Base-by-base conservation (phyloP, 2,113 vertebrate species). In the Nematolebias whitei region DNA sequence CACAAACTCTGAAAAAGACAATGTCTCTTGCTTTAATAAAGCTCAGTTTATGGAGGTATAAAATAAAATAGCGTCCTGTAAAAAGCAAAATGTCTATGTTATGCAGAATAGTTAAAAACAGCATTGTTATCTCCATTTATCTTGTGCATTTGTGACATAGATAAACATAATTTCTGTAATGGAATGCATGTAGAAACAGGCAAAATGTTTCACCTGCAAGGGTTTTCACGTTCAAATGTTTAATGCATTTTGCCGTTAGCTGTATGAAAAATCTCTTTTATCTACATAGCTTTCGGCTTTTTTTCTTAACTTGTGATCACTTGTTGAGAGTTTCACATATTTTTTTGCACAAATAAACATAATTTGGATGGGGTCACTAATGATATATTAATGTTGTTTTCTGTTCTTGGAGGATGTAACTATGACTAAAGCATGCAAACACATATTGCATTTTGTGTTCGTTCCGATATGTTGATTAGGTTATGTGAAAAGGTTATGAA, bases 331-430 rank as follows among this genome's bases (percentile, higher is more conserved):
- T 52, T 69, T 63, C 20, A 52, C 23, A 67, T 14, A 3, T 35
- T 29, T 56, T 47, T 70, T 15, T 29, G 41, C 57, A 19, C 40
- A 29, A 44, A n/a, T n/a, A n/a, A n/a, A n/a, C n/a, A n/a, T n/a
- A n/a, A n/a, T n/a, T n/a, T 32, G 44, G 23, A 16, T 52, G 16
- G 2, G 51, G 22, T 57, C 41, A 44, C 15, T 16, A 13, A 22
- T 29, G 15, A 43, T 5, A 66, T 55, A 55, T 66, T 45, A 3
- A 43, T 58, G 39, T 56, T 23, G 41, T 68, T 62, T 63, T 67
- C 11, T 19, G 43, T 12, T 38, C 51, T 14, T 15, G 26, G 24
- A 22, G 43, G 29, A 19, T 11, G 5, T 13, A 44, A 47, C 20
- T 19, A 41, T n/a, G 15, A 68, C 58, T 44, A 39, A 55, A 43